Evolutionary conservation across 1,140 invertebrate species (phyloP), one percentile per base, ranked within the genome.

Genomic region (Euwallacea similis): DNA sequence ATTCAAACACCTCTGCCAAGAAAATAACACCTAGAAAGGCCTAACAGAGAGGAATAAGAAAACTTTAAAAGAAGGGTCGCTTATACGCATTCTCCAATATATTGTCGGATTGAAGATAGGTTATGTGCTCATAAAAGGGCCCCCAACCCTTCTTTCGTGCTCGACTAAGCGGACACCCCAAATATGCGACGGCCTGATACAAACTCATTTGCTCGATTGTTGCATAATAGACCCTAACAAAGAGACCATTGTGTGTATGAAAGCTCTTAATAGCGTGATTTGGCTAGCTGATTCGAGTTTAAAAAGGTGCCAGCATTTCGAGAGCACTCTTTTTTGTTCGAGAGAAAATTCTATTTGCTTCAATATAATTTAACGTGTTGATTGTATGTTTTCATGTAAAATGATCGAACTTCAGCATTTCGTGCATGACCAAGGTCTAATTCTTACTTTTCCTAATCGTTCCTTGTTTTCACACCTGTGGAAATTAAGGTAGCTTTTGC

Each of bases 181-280:
- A 70, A 70, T 70, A 70, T 70, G 63, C 69, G 76, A 69, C 69
- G 70, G 75, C 74, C 74, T 76, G 76, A 75, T 74, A 72, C 72
- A 69, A 75, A 76, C 72, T 70, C 73, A 76, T 77, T 77, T 71
- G 72, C 68, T 71, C 74, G 74, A 76, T 76, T 77, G 75, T 77
- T 75, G 65, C 63, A 75, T 76, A 77, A 77, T 77, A 74, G 74
- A 63, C 56, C 74, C 55, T 64, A 74, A 76, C 76, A 77, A 74
- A 75, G 62, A 73, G 61, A 64, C 73, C 66, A 73, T 77, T 76
- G 70, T 75, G 56, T 62, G 55, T 33, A 63, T 60, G 71, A 74
- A 66, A 65, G 61, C 62, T 55, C 62, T 72, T 74, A 66, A 77
- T 76, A 74, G 76, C 73, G 73, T 76, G 75, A 72, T 76, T 73